Base-by-base conservation (phyloP, 2,113 vertebrate genomes). In the Atrichornis clamosus region DNA sequence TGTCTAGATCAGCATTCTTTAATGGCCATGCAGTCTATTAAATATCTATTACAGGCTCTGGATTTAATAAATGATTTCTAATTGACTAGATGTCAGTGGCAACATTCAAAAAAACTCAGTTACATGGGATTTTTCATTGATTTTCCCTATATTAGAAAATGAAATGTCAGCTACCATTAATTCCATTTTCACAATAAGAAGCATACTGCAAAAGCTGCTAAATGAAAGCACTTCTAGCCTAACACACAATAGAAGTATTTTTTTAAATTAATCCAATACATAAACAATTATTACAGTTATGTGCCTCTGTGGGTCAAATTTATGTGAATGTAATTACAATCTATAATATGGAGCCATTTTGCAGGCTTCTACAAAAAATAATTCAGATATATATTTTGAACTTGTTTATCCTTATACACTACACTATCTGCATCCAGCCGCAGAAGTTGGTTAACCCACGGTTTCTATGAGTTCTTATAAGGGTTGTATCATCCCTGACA, bases 121-220 rank as follows among this genome's bases (percentile, higher is more conserved):
- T 96, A 96, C 69, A 77, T 74, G 65, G 89, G 89, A 96, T 96
- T 96, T 98, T 98, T 88, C 77, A 97, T 94, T 97, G 96, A 98
- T 97, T 98, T 93, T 89, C 85, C 63, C 80, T 96, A 63, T 90
- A 93, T 97, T 95, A 97, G 94, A 98, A 97, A 97, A 97, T 94
- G 90, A 96, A 97, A 97, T 96, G 97, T 97, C 98, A 98, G 95
- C 94, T 72, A 88, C 46, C 84, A 97, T 97, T 98, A 98, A 97
- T 89, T 97, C 89, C 41, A 67, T 95, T 98, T 96, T 96, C 91
- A 92, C 84, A 95, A 82, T 94, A 94, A 93, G 39, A 93, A 96
- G 73, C 75, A 91, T 41, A 59, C 72, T 93, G 67, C 82, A 96
- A 81, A 89, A 97, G 92, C 79, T 87, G 60, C 86, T 95, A 92